Base-by-base conservation (phyloP, 2,113 vertebrate genomes). In the Strix aluco region DNA sequence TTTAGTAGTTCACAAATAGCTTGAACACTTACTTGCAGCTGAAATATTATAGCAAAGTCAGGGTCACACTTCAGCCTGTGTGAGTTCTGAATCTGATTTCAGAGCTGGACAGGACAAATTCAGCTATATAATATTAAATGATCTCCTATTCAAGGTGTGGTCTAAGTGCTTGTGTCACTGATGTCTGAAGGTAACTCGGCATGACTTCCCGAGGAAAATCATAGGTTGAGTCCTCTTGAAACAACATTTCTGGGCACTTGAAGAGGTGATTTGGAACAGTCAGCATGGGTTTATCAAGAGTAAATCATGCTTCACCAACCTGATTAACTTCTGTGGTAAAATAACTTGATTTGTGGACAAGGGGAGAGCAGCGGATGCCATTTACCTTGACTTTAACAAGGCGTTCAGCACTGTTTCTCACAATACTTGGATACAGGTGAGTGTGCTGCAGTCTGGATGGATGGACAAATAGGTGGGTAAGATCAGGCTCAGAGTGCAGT, bases 371-470 rank as follows among this genome's bases (percentile, higher is more conserved):
- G 25, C 6, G 22, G 40, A n/a, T 85, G n/a, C 40, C 3, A 4
- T 7, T 44, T 10, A n/a, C 18, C 25, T 71, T 36, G 16, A 19
- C 25, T n/a, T 44, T 4, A 75, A n/a, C 46, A 30, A 62, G 27
- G 18, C 2, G 4, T 46, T 47, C 5, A 7, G 19, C 26, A 12
- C 22, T 34, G 19, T 36, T 63, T 36, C 59, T 65, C 46, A 10
- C 13, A 27, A 1, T 26, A 21, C 1, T 4, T 47, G 6, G 30
- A 13, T 19, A 6, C 27, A 5, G 10, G 23, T 11, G 11, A 2
- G 5, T 3, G 13, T 44, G 55, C 52, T 52, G 34, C 25, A 18
- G 19, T 40, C 44, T 36, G 57, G 13, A 1, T 13, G 11, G 6
- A n/a, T 16, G 65, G 36, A 34, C 13, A 42, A 49, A 3, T 6